A percentile compares a stretch with the other conserved stretches of the same genome.
Conservation (phyloP, 2,113 vertebrate genomes). For the Gadus macrocephalus region DNA sequence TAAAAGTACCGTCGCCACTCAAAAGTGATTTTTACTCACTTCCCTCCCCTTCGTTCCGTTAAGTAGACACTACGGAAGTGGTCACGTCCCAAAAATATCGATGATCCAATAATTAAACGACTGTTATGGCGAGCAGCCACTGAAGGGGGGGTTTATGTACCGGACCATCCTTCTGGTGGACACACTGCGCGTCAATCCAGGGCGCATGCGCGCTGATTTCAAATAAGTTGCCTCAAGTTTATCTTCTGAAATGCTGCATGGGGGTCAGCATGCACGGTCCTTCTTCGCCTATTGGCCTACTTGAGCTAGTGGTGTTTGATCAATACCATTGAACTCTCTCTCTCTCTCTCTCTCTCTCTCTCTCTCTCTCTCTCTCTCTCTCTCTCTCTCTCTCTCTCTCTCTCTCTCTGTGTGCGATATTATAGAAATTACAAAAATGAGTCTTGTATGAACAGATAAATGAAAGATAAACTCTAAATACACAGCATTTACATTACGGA, state of each 20-base stretch:
- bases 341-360: no score
- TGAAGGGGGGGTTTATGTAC: slow-evolving; percentile 18
- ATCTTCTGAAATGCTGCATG: no score
- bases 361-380: no score
- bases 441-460: no score
- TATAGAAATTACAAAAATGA: no score
- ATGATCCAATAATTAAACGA: neutral
- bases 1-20: slow-evolving; percentile 20
- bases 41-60: neutral
- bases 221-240: neutral
- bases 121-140: slow-evolving; percentile 7
- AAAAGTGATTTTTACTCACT: slow-evolving; percentile 34
- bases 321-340: no score
- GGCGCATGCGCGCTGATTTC: slow-evolving; percentile 47
- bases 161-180: slow-evolving; percentile 43
- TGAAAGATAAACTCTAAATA: no score
- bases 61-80: neutral
- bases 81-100: neutral
- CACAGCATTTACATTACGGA: no score
- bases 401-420: neutral
- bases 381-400: no score
- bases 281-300: no score
- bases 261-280: no score
- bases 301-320: no score
- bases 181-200: slow-evolving; percentile 47